Base-by-base conservation (phyloP, 2,113 vertebrate species). In the Hystrix brachyura region DNA sequence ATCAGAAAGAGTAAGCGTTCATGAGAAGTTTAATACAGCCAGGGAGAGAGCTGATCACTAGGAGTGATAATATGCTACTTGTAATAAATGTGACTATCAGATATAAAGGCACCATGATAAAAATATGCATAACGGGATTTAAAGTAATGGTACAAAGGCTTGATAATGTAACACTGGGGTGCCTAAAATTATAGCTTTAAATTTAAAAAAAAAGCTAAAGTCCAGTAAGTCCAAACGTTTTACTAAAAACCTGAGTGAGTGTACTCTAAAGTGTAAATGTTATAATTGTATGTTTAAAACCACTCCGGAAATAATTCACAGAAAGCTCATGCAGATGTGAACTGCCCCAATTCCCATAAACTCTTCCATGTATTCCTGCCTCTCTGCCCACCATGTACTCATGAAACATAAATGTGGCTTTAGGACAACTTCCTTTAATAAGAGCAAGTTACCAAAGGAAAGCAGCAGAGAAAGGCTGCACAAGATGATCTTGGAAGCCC, bases 161-260 rank as follows among this genome's bases (percentile, higher is more conserved):
- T 72, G n/a, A 80, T 48, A 59, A 67, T n/a, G 69, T 17, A 64
- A 57, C 19, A 71, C 7, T 34, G 43, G 7, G 21, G n/a, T 34
- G 43, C 6, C 87, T 91, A 60, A 76, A 89, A 88, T 84, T 46
- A 55, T 46, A 60, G 7, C 79, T n/a, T 71, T 48, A 94, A 81
- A 92, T 76, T 91, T 13, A 76, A 94, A 53, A 65, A 65, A 86
- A 87, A 94, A 23, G 9, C 29, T 74, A 90, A 91, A 90, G 67
- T 27, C 15, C 43, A 96, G 34, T 57, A 65, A 57, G 13, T 74
- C 19, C 3, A 59, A 91, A 78, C 2, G 21, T 15, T 76, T 82
- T 59, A 84, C 18, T 76, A 79, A 80, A 79, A 82, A 38, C 43
- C 38, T 8, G 51, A 81, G 65, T 6, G 18, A 55, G 4, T 34